A percentile compares a stretch with the other conserved stretches of the same genome.
These are phyloP conservation scores for Gambusia affinis DNA, from an alignment of 2,113 vertebrate species.

Conservation along the genomic window DNA sequence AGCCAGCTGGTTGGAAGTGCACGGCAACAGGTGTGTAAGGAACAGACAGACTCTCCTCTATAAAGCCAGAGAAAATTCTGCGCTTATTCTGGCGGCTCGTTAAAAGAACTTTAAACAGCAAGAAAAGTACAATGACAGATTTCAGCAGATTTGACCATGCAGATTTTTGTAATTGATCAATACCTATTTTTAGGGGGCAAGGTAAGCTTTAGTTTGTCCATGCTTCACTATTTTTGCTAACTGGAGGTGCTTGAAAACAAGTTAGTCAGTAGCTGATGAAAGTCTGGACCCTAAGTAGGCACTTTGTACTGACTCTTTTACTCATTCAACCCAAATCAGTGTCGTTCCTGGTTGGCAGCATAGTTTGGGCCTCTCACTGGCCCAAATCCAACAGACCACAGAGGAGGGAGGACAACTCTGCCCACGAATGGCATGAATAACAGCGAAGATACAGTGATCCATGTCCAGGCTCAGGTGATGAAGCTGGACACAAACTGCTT, in stretches of 20 bases:
- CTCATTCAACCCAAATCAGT: constrained; percentile 16
- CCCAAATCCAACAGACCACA: background rate
- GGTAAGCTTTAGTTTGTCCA: background rate
- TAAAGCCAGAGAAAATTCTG: too few relatives aligned
- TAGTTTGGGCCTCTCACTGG: background rate
- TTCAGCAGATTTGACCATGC: background rate
- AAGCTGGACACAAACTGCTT: too few relatives aligned
- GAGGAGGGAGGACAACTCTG: background rate
- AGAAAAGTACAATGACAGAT: background rate
- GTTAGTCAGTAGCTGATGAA: constrained; percentile 18
- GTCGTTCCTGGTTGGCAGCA: background rate
- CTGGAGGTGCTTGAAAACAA: background rate
- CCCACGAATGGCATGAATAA: background rate
- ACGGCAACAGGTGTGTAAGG: background rate
- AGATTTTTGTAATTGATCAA: background rate
- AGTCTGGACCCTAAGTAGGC: constrained; percentile 29
- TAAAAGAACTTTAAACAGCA: background rate
- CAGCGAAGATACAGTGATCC: background rate
- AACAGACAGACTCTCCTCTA: background rate
- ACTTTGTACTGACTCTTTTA: constrained; percentile 29
- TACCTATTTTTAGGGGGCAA: background rate
- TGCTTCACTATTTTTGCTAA: background rate
- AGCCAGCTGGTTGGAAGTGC: background rate
- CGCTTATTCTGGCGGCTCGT: background rate
- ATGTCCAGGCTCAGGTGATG: background rate